Base-by-base conservation (phyloP, 2,797 vertebrate species). In the Halcyon badia region DNA sequence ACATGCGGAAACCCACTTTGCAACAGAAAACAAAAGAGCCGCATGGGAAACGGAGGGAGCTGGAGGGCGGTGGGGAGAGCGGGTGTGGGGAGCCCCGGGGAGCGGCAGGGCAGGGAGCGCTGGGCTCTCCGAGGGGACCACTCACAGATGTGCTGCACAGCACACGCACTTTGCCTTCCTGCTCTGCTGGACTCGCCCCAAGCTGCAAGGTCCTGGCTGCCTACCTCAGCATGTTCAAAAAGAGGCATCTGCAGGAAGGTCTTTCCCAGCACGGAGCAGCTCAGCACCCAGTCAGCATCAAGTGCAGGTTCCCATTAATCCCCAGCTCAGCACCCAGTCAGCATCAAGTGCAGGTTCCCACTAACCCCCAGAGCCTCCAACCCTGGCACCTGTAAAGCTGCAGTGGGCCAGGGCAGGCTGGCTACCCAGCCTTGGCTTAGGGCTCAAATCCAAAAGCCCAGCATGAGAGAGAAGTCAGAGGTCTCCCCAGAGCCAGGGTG, bases 371-470 rank as follows among this genome's bases (percentile, higher is more conserved):
- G 44, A 5, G 18, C 14, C 37, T 42, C 52, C 64, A 48, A 9
- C 13, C 7, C 57, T 3, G 0, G 2, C 42, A 42, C 25, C 46
- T 31, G 31, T 4, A 28, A 42, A 14, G 33, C 41, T 1, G 66
- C 75, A 58, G 35, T 2, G 31, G 54, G 42, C 44, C 83, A 70
- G 51, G 69, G 25, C 77, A 66, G 70, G 42, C 28, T 86, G 77
- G 41, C 26, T 57, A 35, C 37, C 51, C 52, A 56, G 44, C 22
- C 35, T 51, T 16, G 26, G 51, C 60, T 81, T 1, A 3, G 48
- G 24, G 52, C 62, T 51, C 0, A 0, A 28, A 7, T 58, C 73
- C 70, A 81, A 35, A 79, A 56, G 31, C 12, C 26, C 79, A 39
- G 14, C 17, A n/a, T 4, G 19, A 61, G 20, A 46, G 44, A 86